A percentile compares a stretch with the other conserved stretches of the same genome.
phyloP scores from a whole-genome alignment of 2,888 invertebrate species.

The Steinernema carpocapsae region DNA sequence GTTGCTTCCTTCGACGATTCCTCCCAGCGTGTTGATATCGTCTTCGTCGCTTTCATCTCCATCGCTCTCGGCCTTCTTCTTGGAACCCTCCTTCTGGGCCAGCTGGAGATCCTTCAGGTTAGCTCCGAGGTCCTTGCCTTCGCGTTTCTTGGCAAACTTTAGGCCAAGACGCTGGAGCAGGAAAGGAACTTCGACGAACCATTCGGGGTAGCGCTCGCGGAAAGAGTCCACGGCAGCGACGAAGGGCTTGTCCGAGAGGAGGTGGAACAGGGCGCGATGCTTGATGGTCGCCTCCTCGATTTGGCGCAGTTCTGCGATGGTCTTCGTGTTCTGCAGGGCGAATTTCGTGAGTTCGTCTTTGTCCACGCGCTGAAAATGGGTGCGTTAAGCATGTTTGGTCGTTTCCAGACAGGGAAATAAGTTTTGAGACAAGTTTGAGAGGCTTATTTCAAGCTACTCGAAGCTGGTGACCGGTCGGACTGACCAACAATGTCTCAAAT shows the following conservation, averaged over 20 bases:
- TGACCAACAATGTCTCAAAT: no score
- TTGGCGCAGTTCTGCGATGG: conserved; percentile 10
- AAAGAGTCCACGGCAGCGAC: conserved; percentile 37
- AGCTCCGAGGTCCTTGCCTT: not conserved
- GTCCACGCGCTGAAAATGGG: conserved; percentile 35
- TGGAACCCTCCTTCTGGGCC: no score
- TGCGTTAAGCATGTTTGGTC: no score
- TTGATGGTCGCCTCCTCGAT: conserved; percentile 32
- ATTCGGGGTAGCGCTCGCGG: conserved; percentile 39
- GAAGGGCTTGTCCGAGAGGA: conserved; percentile 28
- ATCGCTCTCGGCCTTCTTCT: conserved; percentile 19
- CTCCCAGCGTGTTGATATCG: conserved; percentile 13
- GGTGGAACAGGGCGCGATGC: conserved; percentile 37
- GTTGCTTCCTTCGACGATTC: not conserved
- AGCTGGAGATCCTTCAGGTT: not conserved
- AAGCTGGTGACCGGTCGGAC: no score
- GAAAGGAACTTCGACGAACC: conserved; percentile 40
- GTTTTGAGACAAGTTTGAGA: no score
- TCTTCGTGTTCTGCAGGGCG: conserved; percentile 39
- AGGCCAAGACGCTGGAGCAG: conserved; percentile 39
- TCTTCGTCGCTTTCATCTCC: not conserved
- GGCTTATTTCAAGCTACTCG: no score
- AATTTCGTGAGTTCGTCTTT: conserved; percentile 40
- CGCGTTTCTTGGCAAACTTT: not conserved
- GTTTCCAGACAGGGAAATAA: no score